These are phyloP conservation scores for Rhyacophila brunnea DNA, from an alignment of 1,140 invertebrate genomes.

Conservation along the genomic window DNA sequence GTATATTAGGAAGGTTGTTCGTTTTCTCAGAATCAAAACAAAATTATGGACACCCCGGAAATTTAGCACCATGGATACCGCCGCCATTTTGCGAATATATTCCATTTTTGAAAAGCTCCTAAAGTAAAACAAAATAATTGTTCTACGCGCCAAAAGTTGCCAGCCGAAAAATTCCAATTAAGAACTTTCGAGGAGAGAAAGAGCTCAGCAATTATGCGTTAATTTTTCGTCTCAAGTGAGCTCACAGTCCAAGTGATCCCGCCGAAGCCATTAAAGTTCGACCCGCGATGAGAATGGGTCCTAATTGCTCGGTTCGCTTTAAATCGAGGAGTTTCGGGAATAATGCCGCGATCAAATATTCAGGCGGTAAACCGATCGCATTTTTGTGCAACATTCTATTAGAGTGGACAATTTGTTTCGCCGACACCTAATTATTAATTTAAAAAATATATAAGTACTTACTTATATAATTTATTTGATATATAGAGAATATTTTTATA, in stretches of 20 bases:
- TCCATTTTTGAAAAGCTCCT: neutral
- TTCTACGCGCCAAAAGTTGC: neutral
- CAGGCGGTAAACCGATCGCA: constrained; percentile 11
- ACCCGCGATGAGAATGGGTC: constrained; percentile 10
- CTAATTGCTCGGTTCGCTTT: constrained; percentile 7
- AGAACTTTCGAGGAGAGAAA: constrained; percentile 9
- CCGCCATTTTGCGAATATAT: neutral
- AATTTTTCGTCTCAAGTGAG: constrained; percentile 5
- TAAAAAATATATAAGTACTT: too few species aligned
- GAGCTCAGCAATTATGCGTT: constrained; percentile 5
- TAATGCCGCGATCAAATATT: constrained; percentile 15
- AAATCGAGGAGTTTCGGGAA: constrained; percentile 17
- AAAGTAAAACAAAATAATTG: constrained; percentile 1
- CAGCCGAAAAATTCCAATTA: constrained; percentile 3
- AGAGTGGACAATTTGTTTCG: too few species aligned
- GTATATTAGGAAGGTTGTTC: too few species aligned
- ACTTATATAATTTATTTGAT: too few species aligned
- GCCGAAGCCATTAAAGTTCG: neutral
- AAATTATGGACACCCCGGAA: too few species aligned
- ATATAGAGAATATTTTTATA: too few species aligned
- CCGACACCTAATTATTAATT: too few species aligned
- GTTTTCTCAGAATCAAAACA: too few species aligned
- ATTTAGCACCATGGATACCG: too few species aligned
- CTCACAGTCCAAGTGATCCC: constrained; percentile 8
- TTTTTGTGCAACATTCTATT: too few species aligned